These are phyloP conservation scores for Catalaphyllia jardinei DNA, from an alignment of 64 coral and sea anemone genomes.

Conservation along the genomic window DNA sequence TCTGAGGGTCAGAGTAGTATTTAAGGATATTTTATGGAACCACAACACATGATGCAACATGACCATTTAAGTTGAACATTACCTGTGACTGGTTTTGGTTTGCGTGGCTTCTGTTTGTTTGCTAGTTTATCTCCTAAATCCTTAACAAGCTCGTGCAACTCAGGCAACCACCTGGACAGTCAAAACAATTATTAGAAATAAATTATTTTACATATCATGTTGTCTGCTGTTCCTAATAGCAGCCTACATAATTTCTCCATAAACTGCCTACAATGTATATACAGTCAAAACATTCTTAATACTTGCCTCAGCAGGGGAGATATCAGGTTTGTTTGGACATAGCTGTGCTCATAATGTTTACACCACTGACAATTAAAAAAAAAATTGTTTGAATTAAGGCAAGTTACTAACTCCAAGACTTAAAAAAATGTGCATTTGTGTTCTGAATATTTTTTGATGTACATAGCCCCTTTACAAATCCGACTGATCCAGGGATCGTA, in stretches of 20 bases:
- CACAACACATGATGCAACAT: no score
- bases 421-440: no score
- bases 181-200: not conserved
- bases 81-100: conserved; percentile 86
- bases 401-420: no score
- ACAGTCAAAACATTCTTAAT: not conserved
- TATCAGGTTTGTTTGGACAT: conserved; percentile 84
- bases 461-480: no score
- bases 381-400: not conserved
- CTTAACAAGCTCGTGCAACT: conserved; percentile 76
- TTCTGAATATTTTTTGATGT: no score
- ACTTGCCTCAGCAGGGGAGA: conserved; percentile 80
- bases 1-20: no score
- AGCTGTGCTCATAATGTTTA: conserved; percentile 96
- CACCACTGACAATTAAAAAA: conserved; percentile 71
- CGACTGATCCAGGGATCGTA: no score
- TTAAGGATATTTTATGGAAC: no score
- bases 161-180: conserved; percentile 84
- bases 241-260: no score
- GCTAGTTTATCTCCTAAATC: conserved; percentile 84
- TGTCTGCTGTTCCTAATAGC: not conserved
- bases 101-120: conserved; percentile 63
- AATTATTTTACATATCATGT: not conserved
- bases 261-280: not conserved
- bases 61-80: no score